Evolutionary conservation across 2,113 vertebrate genomes (phyloP).

Genomic region (Oryzias javanicus): DNA sequence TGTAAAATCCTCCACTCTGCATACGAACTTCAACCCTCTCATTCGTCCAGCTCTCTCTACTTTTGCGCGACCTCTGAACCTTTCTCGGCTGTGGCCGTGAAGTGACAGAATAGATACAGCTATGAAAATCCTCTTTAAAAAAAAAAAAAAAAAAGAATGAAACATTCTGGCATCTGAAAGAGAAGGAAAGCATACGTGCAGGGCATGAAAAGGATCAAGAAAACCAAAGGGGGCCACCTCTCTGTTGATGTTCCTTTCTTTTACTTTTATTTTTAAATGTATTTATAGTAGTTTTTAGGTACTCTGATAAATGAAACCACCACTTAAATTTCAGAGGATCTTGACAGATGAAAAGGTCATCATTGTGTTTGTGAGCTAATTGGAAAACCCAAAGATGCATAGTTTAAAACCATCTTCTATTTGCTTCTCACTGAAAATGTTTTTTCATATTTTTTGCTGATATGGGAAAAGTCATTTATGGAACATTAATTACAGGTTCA

Average conservation of each 20-base stretch:
- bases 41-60: conserved; percentile 56
- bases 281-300: too few relatives aligned
- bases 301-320: too few relatives aligned
- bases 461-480: too few relatives aligned
- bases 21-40: conserved; percentile 57
- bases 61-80: conserved; percentile 51
- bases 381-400: too few relatives aligned
- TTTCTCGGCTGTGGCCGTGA: conserved; percentile 36
- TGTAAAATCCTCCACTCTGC: conserved; percentile 63
- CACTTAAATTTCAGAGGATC: too few relatives aligned
- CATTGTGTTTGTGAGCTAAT: too few relatives aligned
- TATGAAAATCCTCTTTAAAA: conserved; percentile 59
- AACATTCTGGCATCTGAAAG: conserved; percentile 31
- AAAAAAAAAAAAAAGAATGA: conserved; percentile 20
- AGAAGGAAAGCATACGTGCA: conserved; percentile 11
- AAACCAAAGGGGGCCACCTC: neutral
- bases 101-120: conserved; percentile 62
- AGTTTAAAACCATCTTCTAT: too few relatives aligned
- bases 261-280: neutral
- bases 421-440: too few relatives aligned
- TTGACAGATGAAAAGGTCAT: too few relatives aligned
- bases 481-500: too few relatives aligned
- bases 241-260: neutral
- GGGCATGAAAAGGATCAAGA: neutral
- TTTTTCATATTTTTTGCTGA: too few relatives aligned